These are phyloP conservation scores for Chamaea fasciata DNA, from an alignment of 2,113 vertebrate genomes.

Conservation along the genomic window DNA sequence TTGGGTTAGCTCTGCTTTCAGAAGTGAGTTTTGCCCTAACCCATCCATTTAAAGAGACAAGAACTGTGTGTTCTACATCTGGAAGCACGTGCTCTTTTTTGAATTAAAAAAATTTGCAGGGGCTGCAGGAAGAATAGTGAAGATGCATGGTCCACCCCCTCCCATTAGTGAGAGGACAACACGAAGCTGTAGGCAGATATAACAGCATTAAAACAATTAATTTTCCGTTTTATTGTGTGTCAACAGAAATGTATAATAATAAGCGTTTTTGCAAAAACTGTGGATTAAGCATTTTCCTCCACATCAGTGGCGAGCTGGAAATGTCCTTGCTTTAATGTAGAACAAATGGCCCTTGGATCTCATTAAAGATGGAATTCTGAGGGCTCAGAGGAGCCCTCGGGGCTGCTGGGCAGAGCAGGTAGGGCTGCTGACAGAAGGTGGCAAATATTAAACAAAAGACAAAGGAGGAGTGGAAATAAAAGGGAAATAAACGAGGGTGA, in stretches of 20 bases:
- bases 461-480: background rate
- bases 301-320: background rate
- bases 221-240: conserved; percentile 23
- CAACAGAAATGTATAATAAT: conserved; percentile 33
- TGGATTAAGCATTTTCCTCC: conserved; percentile 28
- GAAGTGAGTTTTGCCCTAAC: background rate
- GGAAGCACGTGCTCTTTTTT: background rate
- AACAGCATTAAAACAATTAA: conserved; percentile 58
- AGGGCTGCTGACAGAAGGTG: background rate
- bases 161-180: background rate
- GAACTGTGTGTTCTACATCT: background rate
- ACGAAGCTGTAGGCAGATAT: background rate
- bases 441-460: background rate
- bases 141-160: background rate
- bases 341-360: conserved; percentile 24
- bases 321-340: background rate
- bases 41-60: background rate
- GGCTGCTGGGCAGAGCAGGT: background rate
- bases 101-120: background rate
- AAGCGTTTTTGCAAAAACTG: conserved; percentile 34
- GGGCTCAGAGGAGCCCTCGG: background rate
- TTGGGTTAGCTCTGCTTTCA: background rate
- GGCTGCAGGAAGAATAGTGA: background rate
- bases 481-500: background rate
- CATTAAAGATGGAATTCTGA: background rate